Conservation (phyloP, 1,140 invertebrate species). For the Calephelis nemesis region DNA sequence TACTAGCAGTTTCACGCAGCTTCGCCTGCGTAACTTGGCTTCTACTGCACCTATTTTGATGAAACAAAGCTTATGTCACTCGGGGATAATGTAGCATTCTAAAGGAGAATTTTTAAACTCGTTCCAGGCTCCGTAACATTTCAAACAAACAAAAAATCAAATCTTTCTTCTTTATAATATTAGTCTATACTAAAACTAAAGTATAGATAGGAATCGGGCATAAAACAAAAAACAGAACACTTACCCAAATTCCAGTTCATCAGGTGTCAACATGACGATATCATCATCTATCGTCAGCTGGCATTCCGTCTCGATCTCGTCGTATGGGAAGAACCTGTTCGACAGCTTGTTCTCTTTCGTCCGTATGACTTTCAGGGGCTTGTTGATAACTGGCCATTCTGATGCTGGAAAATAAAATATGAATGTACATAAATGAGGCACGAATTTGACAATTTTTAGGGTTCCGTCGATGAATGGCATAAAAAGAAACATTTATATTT, state of each 20-base stretch:
- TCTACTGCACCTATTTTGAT: no score
- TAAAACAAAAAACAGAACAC: slow-evolving; percentile 50
- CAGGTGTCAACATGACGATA: slow-evolving; percentile 95
- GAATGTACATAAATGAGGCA: neutral
- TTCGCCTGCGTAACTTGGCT: no score
- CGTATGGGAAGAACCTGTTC: slow-evolving; percentile 95
- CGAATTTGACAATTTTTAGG: neutral
- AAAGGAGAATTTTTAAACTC: no score
- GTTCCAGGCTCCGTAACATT: no score
- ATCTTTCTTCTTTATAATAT: no score
- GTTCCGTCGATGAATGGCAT: neutral
- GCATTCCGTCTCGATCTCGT: slow-evolving; percentile 95
- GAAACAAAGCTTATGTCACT: no score
- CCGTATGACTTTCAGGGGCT: slow-evolving; percentile 94
- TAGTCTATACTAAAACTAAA: no score
- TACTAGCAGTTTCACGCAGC: no score
- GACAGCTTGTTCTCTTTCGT: slow-evolving; percentile 96
- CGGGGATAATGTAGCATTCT: no score
- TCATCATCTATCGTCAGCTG: slow-evolving; percentile 96
- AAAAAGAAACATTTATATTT: no score
- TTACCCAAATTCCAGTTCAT: slow-evolving; percentile 95
- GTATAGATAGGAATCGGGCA: no score
- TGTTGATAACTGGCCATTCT: slow-evolving; percentile 92
- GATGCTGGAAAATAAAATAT: slow-evolving; percentile 80
- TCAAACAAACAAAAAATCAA: no score